Evolutionary conservation across 2,888 invertebrate species (phyloP).

Genomic region (Micropterix aruncella): DNA sequence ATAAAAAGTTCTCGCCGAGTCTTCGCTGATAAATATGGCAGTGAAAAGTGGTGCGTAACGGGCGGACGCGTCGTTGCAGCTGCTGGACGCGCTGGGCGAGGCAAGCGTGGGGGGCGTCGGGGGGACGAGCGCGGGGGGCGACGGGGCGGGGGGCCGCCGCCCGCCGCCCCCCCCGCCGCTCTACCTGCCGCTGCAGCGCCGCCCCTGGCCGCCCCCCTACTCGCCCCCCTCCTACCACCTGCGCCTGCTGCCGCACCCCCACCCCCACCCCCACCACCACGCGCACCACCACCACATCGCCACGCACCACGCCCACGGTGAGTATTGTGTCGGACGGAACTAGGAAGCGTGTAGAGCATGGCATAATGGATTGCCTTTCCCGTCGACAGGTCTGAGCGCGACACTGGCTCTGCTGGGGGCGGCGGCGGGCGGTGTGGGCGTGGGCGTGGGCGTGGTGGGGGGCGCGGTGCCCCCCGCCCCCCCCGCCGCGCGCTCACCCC

Average conservation of each 20-base stretch:
- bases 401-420: background rate
- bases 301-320: conserved; percentile 9
- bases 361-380: background rate
- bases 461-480: conserved; percentile 20
- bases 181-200: conserved; percentile 12
- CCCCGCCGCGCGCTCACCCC: too few relatives aligned
- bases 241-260: conserved; percentile 21
- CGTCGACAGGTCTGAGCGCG: background rate
- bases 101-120: conserved; percentile 20
- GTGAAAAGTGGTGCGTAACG: too few relatives aligned
- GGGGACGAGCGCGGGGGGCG: conserved; percentile 21
- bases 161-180: conserved; percentile 9
- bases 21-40: too few relatives aligned
- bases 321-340: conserved; percentile 8
- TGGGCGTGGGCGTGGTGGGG: conserved; percentile 11
- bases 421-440: conserved; percentile 17
- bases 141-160: conserved; percentile 19
- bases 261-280: conserved; percentile 21
- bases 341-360: conserved; percentile 6
- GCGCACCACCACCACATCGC: conserved; percentile 16
- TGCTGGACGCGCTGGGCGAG: conserved; percentile 15
- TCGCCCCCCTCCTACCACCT: conserved; percentile 30
- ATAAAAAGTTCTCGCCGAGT: too few relatives aligned
- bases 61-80: background rate
- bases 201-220: conserved; percentile 18